Conservation (phyloP, 2,113 vertebrate species). For the Nibea albiflora region DNA sequence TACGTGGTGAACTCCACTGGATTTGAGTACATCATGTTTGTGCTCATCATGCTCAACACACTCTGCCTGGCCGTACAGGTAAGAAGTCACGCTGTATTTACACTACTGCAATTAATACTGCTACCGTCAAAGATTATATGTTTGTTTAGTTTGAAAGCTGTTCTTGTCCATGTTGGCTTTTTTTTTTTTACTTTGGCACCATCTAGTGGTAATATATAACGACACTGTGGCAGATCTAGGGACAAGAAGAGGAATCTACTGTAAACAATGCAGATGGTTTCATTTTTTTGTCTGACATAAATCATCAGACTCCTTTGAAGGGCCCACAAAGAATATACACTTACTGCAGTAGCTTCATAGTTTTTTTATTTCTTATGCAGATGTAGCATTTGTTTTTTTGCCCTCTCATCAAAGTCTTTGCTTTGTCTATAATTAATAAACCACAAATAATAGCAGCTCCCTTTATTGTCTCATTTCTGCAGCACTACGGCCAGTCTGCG, state of each 20-base stretch:
- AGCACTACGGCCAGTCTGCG: slow-evolving; percentile 97
- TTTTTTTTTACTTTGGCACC: neutral
- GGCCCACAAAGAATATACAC: neutral
- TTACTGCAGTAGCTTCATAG: neutral
- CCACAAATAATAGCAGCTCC: neutral
- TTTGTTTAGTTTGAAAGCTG: no score
- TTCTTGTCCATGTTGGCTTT: neutral
- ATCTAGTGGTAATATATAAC: neutral
- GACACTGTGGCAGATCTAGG: neutral
- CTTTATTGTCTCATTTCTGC: slow-evolving; percentile 27
- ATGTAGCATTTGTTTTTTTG: neutral
- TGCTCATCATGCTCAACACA: slow-evolving; percentile 99
- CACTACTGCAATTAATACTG: neutral
- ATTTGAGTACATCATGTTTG: slow-evolving; percentile 99
- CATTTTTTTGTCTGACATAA: neutral
- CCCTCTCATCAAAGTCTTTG: neutral
- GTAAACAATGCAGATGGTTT: neutral
- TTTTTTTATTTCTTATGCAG: neutral
- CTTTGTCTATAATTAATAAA: neutral
- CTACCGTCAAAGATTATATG: neutral
- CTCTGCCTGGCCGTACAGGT: slow-evolving; percentile 99
- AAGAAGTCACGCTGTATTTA: slow-evolving; percentile 52
- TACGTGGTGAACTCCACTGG: slow-evolving; percentile 99
- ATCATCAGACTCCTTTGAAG: neutral
- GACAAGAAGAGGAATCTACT: neutral